A percentile compares a stretch with the other conserved stretches of the same genome.
Conservation (phyloP, 1,140 invertebrate genomes). For the Aethina tumida region DNA sequence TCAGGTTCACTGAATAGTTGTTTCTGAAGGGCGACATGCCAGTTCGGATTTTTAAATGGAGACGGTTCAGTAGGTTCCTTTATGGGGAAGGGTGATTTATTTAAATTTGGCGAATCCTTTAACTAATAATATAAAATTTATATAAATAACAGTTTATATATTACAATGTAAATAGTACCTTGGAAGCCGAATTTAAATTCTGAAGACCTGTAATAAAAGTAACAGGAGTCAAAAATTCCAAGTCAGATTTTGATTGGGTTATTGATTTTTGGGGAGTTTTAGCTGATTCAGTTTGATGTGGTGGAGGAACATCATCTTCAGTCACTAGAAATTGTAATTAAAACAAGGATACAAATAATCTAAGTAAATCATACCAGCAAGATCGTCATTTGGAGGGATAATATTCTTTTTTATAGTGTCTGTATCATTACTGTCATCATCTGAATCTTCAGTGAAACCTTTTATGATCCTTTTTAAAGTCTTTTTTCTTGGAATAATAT, state of each 20-base stretch:
- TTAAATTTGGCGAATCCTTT: conserved; percentile 8
- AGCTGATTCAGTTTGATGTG: conserved; percentile 19
- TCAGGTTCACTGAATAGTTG: conserved; percentile 36
- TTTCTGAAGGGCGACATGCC: conserved; percentile 26
- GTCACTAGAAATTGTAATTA: conserved; percentile 12
- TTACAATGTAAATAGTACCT: conserved; percentile 13
- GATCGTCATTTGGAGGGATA: background rate
- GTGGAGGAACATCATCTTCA: conserved; percentile 23
- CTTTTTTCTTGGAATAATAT: conserved; percentile 16
- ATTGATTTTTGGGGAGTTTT: conserved; percentile 17
- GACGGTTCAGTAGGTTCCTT: conserved; percentile 23
- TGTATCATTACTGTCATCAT: conserved; percentile 27
- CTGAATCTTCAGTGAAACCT: conserved; percentile 23
- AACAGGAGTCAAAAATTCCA: conserved; percentile 28
- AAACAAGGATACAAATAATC: too few species aligned
- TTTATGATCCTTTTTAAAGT: conserved; percentile 31
- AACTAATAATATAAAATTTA: conserved; percentile 11
- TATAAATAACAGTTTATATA: background rate
- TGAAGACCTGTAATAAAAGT: conserved; percentile 25
- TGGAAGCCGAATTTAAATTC: conserved; percentile 22
- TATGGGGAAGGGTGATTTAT: conserved; percentile 13
- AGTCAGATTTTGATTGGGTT: conserved; percentile 25
- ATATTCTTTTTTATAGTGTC: conserved; percentile 4
- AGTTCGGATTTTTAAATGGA: conserved; percentile 19
- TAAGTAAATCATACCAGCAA: background rate